Evolutionary conservation across 2,797 vertebrate genomes (phyloP).

Genomic region (Pseudochirops corinnae): DNA sequence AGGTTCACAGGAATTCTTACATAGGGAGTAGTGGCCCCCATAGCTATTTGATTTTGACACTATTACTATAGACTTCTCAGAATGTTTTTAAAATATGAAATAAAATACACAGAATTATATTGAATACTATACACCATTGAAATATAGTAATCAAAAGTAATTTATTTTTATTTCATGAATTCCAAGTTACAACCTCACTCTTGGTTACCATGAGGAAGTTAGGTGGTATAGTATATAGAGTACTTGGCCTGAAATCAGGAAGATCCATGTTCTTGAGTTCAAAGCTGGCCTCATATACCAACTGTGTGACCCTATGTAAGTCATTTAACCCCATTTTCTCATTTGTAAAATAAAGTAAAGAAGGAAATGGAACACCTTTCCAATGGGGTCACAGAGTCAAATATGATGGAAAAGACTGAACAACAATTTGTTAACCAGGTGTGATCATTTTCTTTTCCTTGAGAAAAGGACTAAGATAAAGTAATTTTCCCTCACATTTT

Average conservation of each 20-base stretch:
- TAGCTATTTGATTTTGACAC: background rate
- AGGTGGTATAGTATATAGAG: background rate
- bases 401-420: background rate
- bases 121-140: background rate
- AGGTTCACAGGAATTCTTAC: background rate
- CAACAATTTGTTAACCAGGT: background rate
- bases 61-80: background rate
- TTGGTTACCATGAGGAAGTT: background rate
- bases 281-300: background rate
- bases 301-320: background rate
- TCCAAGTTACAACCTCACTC: background rate
- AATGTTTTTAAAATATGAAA: background rate
- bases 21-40: background rate
- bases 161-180: background rate
- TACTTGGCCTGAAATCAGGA: background rate
- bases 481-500: slow-evolving; percentile 16
- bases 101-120: background rate
- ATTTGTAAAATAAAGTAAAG: slow-evolving; percentile 26
- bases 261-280: background rate
- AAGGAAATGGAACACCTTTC: background rate
- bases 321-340: background rate
- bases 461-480: background rate
- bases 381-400: background rate
- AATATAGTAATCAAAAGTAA: background rate
- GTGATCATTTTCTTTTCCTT: background rate